phyloP scores from a whole-genome alignment of 2,797 vertebrate genomes.

The Toxotes lorentzi region DNA sequence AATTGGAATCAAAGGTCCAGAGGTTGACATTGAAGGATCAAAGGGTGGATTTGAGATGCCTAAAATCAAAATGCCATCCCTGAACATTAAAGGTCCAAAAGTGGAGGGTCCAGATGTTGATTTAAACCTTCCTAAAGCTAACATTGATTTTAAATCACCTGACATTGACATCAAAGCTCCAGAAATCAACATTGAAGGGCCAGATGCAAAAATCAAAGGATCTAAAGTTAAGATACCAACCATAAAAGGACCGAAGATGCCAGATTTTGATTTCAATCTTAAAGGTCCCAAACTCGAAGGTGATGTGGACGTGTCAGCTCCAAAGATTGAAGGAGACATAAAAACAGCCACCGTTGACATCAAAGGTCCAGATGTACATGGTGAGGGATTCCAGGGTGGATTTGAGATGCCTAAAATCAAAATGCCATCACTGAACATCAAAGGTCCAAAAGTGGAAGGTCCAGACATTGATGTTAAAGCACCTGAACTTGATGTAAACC shows the following conservation, averaged over 20 bases:
- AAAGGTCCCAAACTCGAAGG: conserved; percentile 1
- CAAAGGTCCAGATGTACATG: conserved; percentile 28
- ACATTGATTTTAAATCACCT: background rate
- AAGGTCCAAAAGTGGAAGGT: conserved; percentile 33
- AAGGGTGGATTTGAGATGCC: background rate
- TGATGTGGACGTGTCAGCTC: background rate
- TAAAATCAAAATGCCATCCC: background rate
- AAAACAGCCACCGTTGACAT: conserved; percentile 18
- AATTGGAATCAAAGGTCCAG: background rate
- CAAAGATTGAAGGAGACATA: conserved; percentile 39
- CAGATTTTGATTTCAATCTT: conserved; percentile 9
- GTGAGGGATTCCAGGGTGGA: conserved; percentile 5
- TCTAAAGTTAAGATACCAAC: conserved; percentile 42
- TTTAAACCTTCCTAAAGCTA: background rate
- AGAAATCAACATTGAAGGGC: conserved; percentile 49
- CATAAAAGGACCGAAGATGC: conserved; percentile 36
- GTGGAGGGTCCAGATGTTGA: background rate
- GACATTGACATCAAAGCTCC: background rate
- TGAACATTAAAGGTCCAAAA: background rate
- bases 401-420: conserved; percentile 43
- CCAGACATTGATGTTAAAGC: conserved; percentile 37
- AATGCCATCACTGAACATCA: conserved; percentile 25
- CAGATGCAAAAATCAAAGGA: conserved; percentile 66
- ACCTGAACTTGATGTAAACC: conserved; percentile 6
- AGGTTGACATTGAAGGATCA: background rate